Conservation (phyloP, 2,797 vertebrate species). For the Etheostoma perlongum region DNA sequence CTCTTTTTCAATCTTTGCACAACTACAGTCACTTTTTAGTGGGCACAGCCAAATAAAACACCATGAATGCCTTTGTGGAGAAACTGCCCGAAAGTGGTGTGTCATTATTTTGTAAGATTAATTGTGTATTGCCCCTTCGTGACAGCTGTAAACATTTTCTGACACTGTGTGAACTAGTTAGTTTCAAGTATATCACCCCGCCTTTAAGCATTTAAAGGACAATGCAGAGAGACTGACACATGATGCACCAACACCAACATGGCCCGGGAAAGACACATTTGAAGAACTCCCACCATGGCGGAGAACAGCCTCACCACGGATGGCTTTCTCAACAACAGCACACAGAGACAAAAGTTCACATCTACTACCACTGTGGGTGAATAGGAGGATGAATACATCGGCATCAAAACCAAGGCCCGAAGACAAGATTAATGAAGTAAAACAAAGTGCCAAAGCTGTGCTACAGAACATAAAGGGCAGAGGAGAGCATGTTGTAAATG, state of each 20-base stretch:
- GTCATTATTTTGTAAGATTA: not conserved
- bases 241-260: slow-evolving; percentile 37
- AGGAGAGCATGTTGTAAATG: not conserved
- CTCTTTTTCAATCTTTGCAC: not conserved
- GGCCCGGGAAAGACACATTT: slow-evolving; percentile 31
- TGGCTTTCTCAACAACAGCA: slow-evolving; percentile 40
- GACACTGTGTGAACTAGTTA: too few species aligned
- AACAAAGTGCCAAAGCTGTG: slow-evolving; percentile 7
- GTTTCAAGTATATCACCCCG: too few species aligned
- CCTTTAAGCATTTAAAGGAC: not conserved
- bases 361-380: slow-evolving; percentile 35
- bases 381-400: slow-evolving; percentile 49
- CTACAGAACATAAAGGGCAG: not conserved
- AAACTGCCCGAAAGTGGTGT: not conserved
- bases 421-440: slow-evolving; percentile 6
- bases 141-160: not conserved
- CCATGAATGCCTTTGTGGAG: not conserved
- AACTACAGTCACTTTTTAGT: not conserved
- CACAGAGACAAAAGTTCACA: slow-evolving; percentile 47
- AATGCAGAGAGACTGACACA: slow-evolving; percentile 22
- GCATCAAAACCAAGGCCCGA: slow-evolving; percentile 19
- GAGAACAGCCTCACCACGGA: slow-evolving; percentile 43
- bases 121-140: not conserved
- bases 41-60: not conserved
- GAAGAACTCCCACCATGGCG: slow-evolving; percentile 35